A percentile compares a stretch with the other conserved stretches of the same genome.
These are phyloP conservation scores for Pseudococcus jackbeardsleyi DNA, from an alignment of 2,888 invertebrate genomes.

Conservation along the genomic window DNA sequence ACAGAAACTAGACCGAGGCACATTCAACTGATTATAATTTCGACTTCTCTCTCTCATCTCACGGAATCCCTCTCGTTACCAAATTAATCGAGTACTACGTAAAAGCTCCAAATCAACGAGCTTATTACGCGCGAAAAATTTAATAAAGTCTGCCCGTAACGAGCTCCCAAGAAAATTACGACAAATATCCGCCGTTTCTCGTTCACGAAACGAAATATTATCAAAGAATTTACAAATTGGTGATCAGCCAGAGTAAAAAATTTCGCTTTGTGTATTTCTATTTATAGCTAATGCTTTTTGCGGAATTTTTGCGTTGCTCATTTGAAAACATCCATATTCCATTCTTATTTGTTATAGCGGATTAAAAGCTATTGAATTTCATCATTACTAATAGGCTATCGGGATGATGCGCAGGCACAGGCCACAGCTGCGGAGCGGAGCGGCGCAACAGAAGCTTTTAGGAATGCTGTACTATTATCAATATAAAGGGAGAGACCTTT, in stretches of 20 bases:
- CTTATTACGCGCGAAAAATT: conserved; percentile 39
- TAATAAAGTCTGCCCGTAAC: conserved; percentile 17
- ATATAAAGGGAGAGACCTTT: neutral
- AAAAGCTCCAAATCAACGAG: conserved; percentile 7
- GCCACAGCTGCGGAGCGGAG: neutral
- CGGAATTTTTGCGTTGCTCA: conserved; percentile 21
- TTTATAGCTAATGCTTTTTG: conserved; percentile 39
- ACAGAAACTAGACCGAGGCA: too few species aligned
- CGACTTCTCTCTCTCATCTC: too few species aligned
- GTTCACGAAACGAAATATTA: conserved; percentile 6
- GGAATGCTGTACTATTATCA: conserved; percentile 30
- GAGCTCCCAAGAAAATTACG: conserved; percentile 18
- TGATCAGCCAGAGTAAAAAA: conserved; percentile 29
- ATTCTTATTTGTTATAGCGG: conserved; percentile 39
- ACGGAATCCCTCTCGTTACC: too few species aligned
- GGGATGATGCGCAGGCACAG: neutral
- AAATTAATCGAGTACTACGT: too few species aligned
- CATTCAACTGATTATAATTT: too few species aligned
- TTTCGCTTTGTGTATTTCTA: conserved; percentile 22
- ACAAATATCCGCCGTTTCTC: neutral
- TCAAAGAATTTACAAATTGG: conserved; percentile 34
- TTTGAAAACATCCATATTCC: conserved; percentile 35
- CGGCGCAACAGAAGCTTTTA: neutral
- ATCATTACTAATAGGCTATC: conserved; percentile 38
- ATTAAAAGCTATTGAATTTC: conserved; percentile 54